Conservation (phyloP, 2,113 vertebrate genomes). For the Dermatemys mawii region DNA sequence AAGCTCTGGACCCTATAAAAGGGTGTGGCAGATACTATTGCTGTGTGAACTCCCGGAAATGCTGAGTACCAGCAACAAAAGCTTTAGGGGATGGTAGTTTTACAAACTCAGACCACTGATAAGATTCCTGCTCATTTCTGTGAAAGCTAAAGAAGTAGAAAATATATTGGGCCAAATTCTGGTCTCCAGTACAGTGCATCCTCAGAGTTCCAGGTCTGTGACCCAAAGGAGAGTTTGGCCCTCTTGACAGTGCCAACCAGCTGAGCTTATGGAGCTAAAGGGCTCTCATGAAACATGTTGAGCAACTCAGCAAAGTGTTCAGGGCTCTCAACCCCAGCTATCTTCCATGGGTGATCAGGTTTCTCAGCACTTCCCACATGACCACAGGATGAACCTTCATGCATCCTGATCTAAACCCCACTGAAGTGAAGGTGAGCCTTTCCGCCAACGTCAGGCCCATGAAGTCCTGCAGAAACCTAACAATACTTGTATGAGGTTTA, state of each 20-base stretch:
- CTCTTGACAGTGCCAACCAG: not conserved
- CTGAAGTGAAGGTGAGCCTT: not conserved
- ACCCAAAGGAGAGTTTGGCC: not conserved
- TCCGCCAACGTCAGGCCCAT: not conserved
- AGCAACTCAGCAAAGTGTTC: not conserved
- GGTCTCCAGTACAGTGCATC: not conserved
- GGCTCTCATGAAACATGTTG: not conserved
- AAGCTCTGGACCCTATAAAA: rapidly evolving
- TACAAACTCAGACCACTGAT: not conserved
- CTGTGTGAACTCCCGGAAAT: rapidly evolving
- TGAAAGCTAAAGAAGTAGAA: not conserved
- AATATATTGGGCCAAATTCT: not conserved
- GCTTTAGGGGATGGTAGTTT: not conserved
- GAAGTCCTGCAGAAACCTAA: not conserved
- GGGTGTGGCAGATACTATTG: not conserved
- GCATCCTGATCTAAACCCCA: no score
- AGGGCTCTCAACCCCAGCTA: not conserved
- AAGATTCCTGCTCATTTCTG: not conserved
- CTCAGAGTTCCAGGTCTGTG: not conserved
- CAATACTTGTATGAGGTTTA: not conserved
- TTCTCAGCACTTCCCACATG: not conserved
- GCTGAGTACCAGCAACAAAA: not conserved
- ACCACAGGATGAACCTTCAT: not conserved
- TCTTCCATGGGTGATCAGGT: not conserved
- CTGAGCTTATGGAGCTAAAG: not conserved